A percentile compares a stretch with the other conserved stretches of the same genome.
Conservation (phyloP, 2,797 vertebrate genomes). For the Schizopygopsis malacanthus region DNA sequence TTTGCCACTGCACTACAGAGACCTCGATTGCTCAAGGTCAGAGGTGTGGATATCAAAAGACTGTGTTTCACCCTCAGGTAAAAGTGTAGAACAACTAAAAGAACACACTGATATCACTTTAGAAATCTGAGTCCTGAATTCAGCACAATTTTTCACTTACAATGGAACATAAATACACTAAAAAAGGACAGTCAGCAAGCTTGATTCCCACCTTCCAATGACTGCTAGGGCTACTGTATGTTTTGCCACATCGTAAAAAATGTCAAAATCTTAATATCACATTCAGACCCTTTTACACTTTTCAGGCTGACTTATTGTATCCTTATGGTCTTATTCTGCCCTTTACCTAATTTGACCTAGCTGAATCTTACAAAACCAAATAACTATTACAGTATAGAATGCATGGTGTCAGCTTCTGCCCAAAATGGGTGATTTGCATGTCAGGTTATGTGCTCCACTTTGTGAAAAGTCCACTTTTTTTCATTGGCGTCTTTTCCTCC, state of each 20-base stretch:
- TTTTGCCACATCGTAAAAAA: conserved; percentile 50
- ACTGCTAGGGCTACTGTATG: conserved; percentile 54
- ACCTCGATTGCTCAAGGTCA: conserved; percentile 55
- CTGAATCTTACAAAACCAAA: not conserved
- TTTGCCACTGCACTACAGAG: conserved; percentile 32
- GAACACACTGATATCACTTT: conserved; percentile 53
- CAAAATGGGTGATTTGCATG: not conserved
- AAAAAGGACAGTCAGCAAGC: conserved; percentile 57
- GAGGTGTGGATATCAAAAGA: conserved; percentile 37
- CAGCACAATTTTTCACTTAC: conserved; percentile 52
- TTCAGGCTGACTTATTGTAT: not conserved
- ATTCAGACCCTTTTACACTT: conserved; percentile 51
- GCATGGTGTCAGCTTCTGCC: not conserved
- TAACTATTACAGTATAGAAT: not conserved
- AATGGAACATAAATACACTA: conserved; percentile 51
- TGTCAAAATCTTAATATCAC: conserved; percentile 54
- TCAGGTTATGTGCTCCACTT: not conserved
- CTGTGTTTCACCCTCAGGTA: conserved; percentile 58
- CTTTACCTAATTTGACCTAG: not conserved
- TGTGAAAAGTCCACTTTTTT: not conserved
- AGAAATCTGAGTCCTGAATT: conserved; percentile 53
- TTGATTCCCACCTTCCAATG: conserved; percentile 52
- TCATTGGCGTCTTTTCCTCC: not conserved
- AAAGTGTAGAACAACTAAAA: conserved; percentile 57
- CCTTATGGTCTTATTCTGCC: not conserved